Percentiles rank a stretch among this genome's conserved stretches.
These are phyloP conservation scores for Acipenser ruthenus DNA, from an alignment of 2,797 vertebrate genomes.

Conservation along the genomic window DNA sequence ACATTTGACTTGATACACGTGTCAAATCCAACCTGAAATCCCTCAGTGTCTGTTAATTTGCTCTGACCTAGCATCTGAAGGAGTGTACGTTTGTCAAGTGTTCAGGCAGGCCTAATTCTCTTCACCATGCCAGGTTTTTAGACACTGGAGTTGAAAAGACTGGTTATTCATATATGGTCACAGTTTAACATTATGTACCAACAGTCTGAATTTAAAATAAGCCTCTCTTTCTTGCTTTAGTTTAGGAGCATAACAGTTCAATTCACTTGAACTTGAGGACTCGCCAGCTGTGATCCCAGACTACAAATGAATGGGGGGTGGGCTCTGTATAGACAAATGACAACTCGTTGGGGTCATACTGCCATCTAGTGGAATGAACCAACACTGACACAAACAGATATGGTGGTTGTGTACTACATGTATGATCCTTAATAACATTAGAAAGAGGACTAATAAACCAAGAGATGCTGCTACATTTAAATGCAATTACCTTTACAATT, in stretches of 20 bases:
- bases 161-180: conserved; percentile 9
- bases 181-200: conserved; percentile 1
- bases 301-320: conserved; percentile 2
- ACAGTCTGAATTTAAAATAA: conserved; percentile 5
- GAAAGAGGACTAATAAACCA: background rate
- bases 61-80: too few species aligned
- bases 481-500: background rate
- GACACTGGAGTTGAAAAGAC: background rate
- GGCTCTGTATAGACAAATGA: background rate
- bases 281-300: conserved; percentile 7
- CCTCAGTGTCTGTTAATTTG: too few species aligned
- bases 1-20: too few species aligned
- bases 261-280: conserved; percentile 13
- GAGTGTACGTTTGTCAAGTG: too few species aligned
- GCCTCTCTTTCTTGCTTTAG: background rate
- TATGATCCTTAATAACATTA: background rate
- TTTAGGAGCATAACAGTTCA: conserved; percentile 12
- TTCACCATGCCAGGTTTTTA: too few species aligned
- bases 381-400: background rate
- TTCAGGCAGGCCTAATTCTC: too few species aligned
- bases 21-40: too few species aligned
- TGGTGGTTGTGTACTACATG: background rate
- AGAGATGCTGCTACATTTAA: background rate
- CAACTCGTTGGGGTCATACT: conserved; percentile 42
- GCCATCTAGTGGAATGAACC: conserved; percentile 51